These are phyloP conservation scores for Acheta domesticus DNA, from an alignment of 2,888 invertebrate species.

Conservation along the genomic window DNA sequence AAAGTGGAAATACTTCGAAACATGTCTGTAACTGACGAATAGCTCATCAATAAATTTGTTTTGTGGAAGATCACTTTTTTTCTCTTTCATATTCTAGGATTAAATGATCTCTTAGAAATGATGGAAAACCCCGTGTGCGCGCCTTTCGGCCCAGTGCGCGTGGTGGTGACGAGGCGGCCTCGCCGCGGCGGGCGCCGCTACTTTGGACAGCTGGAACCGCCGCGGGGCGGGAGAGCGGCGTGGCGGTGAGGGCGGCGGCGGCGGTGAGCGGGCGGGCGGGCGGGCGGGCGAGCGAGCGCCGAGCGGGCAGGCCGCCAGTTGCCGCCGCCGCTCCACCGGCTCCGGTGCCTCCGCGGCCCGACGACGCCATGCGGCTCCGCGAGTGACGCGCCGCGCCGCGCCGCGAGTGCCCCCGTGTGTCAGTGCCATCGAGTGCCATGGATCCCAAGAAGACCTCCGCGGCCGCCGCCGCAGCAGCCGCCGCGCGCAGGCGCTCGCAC, in stretches of 20 bases:
- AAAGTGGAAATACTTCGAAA: too few species aligned
- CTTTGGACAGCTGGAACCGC: conserved; percentile 1
- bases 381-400: conserved; percentile 24
- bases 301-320: conserved; percentile 38
- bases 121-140: too few species aligned
- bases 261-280: conserved; percentile 34
- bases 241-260: not conserved
- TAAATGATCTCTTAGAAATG: too few species aligned
- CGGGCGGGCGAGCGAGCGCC: conserved; percentile 41
- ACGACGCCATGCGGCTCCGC: not conserved
- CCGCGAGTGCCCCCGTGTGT: conserved; percentile 51
- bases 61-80: too few species aligned
- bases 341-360: not conserved
- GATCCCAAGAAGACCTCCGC: not conserved
- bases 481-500: not conserved
- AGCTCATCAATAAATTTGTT: too few species aligned
- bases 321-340: conserved; percentile 4
- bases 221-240: not conserved
- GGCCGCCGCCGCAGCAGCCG: conserved; percentile 18
- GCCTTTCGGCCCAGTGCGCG: too few species aligned
- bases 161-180: too few species aligned
- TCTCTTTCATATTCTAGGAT: too few species aligned
- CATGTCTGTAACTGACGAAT: too few species aligned
- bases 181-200: not conserved
- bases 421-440: not conserved